Evolutionary conservation across 1,140 invertebrate species (phyloP).

Genomic region (Heliconius hewitsoni): DNA sequence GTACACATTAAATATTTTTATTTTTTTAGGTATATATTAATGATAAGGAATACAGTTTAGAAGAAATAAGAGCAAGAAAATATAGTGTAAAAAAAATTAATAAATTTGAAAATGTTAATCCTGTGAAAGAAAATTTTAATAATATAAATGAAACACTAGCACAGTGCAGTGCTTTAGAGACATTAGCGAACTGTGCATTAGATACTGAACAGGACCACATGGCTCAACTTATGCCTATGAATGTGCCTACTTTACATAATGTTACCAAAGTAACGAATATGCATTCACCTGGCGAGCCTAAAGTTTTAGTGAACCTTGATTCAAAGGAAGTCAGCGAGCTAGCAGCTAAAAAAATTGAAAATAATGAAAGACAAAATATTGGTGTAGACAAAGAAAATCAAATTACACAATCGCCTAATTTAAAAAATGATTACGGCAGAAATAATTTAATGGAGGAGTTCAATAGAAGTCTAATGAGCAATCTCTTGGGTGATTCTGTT

Average conservation of each 20-base stretch:
- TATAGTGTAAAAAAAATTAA: constrained; percentile 63
- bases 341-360: constrained; percentile 62
- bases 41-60: constrained; percentile 84
- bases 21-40: constrained; percentile 82
- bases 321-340: constrained; percentile 75
- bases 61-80: constrained; percentile 84
- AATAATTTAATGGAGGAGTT: constrained; percentile 79
- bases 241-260: constrained; percentile 71
- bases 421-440: constrained; percentile 60
- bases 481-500: constrained; percentile 76
- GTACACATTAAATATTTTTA: constrained; percentile 1
- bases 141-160: constrained; percentile 69
- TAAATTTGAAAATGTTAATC: constrained; percentile 55
- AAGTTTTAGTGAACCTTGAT: constrained; percentile 73
- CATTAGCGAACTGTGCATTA: constrained; percentile 75
- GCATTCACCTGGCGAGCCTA: constrained; percentile 74
- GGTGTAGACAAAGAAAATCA: constrained; percentile 65
- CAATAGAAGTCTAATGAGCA: constrained; percentile 76
- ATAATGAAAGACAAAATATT: constrained; percentile 49
- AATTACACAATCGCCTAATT: constrained; percentile 28
- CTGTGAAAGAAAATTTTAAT: constrained; percentile 48
- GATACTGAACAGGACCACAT: constrained; percentile 74
- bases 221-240: constrained; percentile 70
- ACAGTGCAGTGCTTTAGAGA: constrained; percentile 75
- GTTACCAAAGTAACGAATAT: constrained; percentile 75